These are phyloP conservation scores for Oxyura jamaicensis DNA, from an alignment of 2,113 vertebrate species.

Conservation along the genomic window DNA sequence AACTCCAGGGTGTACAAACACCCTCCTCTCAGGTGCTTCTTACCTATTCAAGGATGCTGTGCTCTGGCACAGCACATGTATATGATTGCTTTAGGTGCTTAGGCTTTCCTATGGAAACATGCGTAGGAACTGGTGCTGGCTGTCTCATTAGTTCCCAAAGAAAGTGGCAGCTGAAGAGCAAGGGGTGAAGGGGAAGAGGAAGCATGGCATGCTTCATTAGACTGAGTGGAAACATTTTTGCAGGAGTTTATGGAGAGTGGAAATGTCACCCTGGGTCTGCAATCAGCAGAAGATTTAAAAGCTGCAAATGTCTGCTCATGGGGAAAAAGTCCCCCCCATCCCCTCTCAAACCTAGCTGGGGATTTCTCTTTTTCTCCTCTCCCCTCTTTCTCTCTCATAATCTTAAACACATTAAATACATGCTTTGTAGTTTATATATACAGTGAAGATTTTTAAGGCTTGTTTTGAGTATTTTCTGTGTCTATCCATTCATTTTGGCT, in stretches of 20 bases:
- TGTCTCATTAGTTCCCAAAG: background rate
- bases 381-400: background rate
- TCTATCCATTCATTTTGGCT: background rate
- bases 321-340: background rate
- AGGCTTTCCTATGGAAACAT: background rate
- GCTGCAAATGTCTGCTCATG: background rate
- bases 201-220: background rate
- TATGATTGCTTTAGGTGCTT: background rate
- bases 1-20: background rate
- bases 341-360: background rate
- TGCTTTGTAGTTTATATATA: background rate
- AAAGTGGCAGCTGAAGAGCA: background rate
- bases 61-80: background rate
- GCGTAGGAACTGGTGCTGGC: background rate
- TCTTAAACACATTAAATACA: background rate
- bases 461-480: background rate
- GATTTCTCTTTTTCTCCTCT: background rate
- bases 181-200: background rate
- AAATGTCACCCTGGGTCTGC: background rate
- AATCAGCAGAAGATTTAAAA: background rate
- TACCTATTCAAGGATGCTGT: background rate
- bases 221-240: background rate
- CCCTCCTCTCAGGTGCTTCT: background rate
- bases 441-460: background rate
- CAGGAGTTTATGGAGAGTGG: background rate